Base-by-base conservation (phyloP, 2,888 invertebrate genomes). In the Falcaria lacertinaria region DNA sequence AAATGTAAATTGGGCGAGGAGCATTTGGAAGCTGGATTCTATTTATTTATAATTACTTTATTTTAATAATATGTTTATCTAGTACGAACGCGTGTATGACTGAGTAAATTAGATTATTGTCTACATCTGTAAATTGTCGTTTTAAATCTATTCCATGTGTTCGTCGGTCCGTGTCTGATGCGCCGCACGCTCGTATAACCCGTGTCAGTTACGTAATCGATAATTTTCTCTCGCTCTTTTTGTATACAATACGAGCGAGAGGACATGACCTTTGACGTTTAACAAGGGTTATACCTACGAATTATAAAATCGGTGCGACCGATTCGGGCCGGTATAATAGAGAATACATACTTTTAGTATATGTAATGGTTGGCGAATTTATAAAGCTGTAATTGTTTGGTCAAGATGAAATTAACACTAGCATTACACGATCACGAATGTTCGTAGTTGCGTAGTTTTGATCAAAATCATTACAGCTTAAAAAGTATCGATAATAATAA, bases 11-110 rank as follows among this genome's bases (percentile, higher is more conserved):
- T 33, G 28, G 40, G 45, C 44, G 36, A n/a, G 22, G 34, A 34
- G 22, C 45, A 53, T 8, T 43, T 51, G 53, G 47, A 43, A 54
- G 61, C 61, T 54, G 51, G 51, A 43, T 57, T 54, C 46, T 60
- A 53, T 51, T 58, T 50, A 61, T 61, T 60, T 63, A 60, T 61
- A 28, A 28, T 7, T 11, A 28, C 28, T 28, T 28, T 28, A 28
- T 11, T 28, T 28, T 7, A 28, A 28, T 11, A 11, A 28, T 28
- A 28, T 28, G 11, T 28, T 28, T 28, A 11, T 28, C 28, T 28
- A 28, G 28, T 28, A 11, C 11, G 11, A 28, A 11, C 11, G 28
- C 8, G 28, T 11, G 28, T 28, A 11, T 28, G 28, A 28, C 28
- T 28, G 28, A 28, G 11, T 28, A 28, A 3, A 28, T 11, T 28